Percentiles rank a stretch among this genome's conserved stretches.
Evolutionary conservation across 1,140 invertebrate genomes (phyloP).

Genomic region (Drosophila saltans): DNA sequence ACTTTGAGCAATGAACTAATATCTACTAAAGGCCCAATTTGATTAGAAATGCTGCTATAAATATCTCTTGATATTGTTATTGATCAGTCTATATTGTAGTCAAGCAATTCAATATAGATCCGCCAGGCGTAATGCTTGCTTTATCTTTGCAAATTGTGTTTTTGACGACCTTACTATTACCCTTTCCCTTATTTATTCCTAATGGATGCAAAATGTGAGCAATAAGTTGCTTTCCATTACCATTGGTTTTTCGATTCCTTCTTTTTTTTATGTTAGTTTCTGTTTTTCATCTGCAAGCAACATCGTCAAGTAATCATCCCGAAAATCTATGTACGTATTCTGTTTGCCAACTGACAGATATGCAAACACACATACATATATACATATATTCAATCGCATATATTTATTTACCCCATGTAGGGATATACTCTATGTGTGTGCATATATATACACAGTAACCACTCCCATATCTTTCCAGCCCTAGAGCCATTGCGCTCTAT

Average conservation of each 20-base stretch:
- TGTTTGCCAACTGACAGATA: constrained; percentile 47
- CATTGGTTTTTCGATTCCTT: background rate
- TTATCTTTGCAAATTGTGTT: background rate
- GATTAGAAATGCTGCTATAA: too few relatives aligned
- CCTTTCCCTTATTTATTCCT: background rate
- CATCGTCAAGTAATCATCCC: constrained; percentile 59
- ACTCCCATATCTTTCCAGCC: background rate
- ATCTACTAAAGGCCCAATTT: too few relatives aligned
- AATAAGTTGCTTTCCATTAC: background rate
- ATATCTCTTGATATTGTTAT: too few relatives aligned
- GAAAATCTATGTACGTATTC: constrained; percentile 61
- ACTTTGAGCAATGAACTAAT: too few relatives aligned
- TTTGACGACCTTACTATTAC: background rate
- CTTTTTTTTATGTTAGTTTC: background rate
- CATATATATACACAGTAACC: constrained; percentile 38
- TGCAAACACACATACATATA: constrained; percentile 29
- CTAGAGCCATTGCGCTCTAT: background rate
- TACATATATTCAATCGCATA: constrained; percentile 33
- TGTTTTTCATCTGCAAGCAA: background rate
- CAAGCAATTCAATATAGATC: too few relatives aligned
- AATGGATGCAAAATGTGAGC: background rate
- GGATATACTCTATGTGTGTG: too few relatives aligned
- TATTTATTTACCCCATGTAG: constrained; percentile 34
- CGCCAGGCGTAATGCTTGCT: too few relatives aligned
- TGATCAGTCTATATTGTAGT: too few relatives aligned